Percentiles rank a stretch among this genome's conserved stretches.
Evolutionary conservation across 2,888 invertebrate species (phyloP).

Genomic region (Lithophane semibrunnea): DNA sequence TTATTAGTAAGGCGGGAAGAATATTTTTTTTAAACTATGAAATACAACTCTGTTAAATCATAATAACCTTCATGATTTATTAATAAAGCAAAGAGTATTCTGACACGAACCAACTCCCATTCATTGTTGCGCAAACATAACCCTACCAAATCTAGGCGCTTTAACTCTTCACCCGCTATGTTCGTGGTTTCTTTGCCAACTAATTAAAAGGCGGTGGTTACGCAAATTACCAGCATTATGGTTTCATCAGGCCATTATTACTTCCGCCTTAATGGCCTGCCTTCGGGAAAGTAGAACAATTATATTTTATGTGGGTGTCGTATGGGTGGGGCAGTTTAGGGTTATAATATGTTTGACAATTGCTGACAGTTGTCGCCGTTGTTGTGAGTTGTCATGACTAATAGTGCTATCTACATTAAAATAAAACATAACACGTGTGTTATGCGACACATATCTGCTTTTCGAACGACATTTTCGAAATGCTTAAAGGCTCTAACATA

Average conservation of each 20-base stretch:
- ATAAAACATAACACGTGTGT: not conserved
- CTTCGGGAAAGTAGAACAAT: constrained; percentile 68
- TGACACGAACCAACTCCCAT: not conserved
- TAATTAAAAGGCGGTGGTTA: constrained; percentile 82
- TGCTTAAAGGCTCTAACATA: too few relatives aligned
- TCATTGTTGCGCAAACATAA: constrained; percentile 21
- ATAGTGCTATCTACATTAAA: not conserved
- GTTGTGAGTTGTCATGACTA: not conserved
- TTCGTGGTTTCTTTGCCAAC: constrained; percentile 76
- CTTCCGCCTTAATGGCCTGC: constrained; percentile 72
- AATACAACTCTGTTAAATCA: not conserved
- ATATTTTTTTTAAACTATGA: not conserved
- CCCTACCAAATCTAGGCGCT: constrained; percentile 52
- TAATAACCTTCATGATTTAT: not conserved
- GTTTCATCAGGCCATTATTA: constrained; percentile 81
- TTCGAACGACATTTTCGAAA: not conserved
- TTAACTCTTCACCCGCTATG: constrained; percentile 58
- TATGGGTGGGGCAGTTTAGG: constrained; percentile 46
- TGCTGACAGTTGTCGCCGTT: constrained; percentile 23
- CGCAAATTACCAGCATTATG: constrained; percentile 81
- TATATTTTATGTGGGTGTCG: constrained; percentile 72
- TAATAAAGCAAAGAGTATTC: not conserved
- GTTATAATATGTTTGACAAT: constrained; percentile 40
- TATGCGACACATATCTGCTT: not conserved
- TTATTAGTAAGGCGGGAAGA: too few relatives aligned